Evolutionary conservation across 2,888 invertebrate genomes (phyloP).

Genomic region (Rutpela maculata): DNA sequence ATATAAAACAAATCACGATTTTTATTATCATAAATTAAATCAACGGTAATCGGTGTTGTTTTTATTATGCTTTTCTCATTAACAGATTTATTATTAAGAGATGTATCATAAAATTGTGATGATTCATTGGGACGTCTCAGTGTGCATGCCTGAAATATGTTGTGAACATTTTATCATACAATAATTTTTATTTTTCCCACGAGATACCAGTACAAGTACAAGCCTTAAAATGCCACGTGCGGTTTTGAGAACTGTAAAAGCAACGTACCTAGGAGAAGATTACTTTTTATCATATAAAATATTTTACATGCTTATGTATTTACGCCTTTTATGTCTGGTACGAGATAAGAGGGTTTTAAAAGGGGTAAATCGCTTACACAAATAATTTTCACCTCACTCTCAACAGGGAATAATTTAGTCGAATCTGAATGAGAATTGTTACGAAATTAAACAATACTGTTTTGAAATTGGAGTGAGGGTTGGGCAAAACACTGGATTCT

Average conservation of each 20-base stretch:
- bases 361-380: background rate
- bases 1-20: constrained; percentile 63
- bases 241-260: constrained; percentile 13
- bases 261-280: background rate
- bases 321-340: background rate
- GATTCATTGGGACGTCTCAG: constrained; percentile 27
- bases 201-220: constrained; percentile 24
- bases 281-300: constrained; percentile 8
- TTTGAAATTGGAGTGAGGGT: background rate
- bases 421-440: constrained; percentile 7
- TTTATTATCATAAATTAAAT: constrained; percentile 65
- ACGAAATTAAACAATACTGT: background rate
- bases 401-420: background rate
- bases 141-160: constrained; percentile 6
- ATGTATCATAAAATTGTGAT: constrained; percentile 32
- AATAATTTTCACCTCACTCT: constrained; percentile 6
- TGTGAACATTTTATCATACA: constrained; percentile 15
- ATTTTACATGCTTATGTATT: background rate
- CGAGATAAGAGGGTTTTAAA: background rate
- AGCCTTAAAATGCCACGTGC: constrained; percentile 25
- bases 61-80: constrained; percentile 46
- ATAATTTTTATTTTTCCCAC: constrained; percentile 29
- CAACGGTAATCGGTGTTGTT: constrained; percentile 57
- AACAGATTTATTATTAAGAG: constrained; percentile 40
- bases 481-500: background rate